phyloP scores from a whole-genome alignment of 2,888 invertebrate species.

The Hirtodrosophila cameraria region DNA sequence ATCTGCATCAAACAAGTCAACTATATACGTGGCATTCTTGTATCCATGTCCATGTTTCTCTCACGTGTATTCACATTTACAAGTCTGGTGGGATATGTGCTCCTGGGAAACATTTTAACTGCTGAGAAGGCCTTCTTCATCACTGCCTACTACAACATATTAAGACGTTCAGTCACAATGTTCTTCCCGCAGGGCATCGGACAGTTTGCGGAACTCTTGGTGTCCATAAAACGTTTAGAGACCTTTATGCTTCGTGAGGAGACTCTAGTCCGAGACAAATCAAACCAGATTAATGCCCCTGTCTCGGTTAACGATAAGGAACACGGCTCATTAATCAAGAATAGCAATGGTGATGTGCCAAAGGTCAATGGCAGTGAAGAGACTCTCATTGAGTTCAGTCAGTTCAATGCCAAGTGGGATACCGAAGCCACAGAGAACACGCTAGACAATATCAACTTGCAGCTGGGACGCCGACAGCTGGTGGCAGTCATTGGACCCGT shows the following conservation, averaged over 20 bases:
- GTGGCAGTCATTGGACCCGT: conserved; percentile 90
- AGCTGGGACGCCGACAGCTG: conserved; percentile 86
- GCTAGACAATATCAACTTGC: conserved; percentile 87
- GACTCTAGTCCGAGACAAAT: conserved; percentile 82
- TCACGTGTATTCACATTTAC: conserved; percentile 94
- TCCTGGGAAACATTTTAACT: conserved; percentile 89
- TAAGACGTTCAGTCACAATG: conserved; percentile 93
- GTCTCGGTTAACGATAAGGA: conserved; percentile 26
- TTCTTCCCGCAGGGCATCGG: conserved; percentile 92
- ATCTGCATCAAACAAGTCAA: conserved; percentile 89
- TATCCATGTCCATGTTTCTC: conserved; percentile 94
- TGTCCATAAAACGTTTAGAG: conserved; percentile 86
- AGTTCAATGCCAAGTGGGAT: conserved; percentile 89
- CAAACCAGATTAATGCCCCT: conserved; percentile 29
- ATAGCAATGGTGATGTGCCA: conserved; percentile 26
- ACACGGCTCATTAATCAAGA: conserved; percentile 42
- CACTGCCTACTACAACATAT: conserved; percentile 93
- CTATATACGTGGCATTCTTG: conserved; percentile 90
- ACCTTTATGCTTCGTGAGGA: conserved; percentile 87
- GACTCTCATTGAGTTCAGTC: conserved; percentile 85
- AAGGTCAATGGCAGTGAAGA: conserved; percentile 26
- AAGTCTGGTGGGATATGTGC: conserved; percentile 91
- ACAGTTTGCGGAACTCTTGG: conserved; percentile 86
- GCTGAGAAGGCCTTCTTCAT: conserved; percentile 94
- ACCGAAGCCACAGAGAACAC: conserved; percentile 87